A percentile compares a stretch with the other conserved stretches of the same genome.
Conservation (phyloP, 2,797 vertebrate genomes). For the Acanthopagrus latus region DNA sequence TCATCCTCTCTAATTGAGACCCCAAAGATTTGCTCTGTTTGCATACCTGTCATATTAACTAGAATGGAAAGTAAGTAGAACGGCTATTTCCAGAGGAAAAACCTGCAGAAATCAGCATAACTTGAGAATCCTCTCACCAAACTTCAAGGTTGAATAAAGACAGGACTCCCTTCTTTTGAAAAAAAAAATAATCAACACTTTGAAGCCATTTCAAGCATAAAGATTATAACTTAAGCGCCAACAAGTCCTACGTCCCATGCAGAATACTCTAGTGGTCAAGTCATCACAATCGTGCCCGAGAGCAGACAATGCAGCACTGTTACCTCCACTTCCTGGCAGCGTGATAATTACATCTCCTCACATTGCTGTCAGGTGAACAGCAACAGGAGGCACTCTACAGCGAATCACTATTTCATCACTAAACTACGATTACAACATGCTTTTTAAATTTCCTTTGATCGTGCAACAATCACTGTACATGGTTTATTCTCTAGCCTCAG, state of each 20-base stretch:
- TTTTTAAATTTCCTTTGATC: constrained; percentile 30
- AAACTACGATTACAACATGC: constrained; percentile 13
- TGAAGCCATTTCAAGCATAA: neutral
- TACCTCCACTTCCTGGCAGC: constrained; percentile 13
- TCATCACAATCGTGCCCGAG: neutral
- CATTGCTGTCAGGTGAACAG: constrained; percentile 30
- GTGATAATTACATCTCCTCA: constrained; percentile 42
- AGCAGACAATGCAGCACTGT: neutral
- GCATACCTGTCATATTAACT: constrained; percentile 41
- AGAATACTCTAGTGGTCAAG: constrained; percentile 21
- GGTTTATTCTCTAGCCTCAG: neutral
- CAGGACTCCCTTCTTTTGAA: neutral
- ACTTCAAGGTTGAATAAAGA: neutral
- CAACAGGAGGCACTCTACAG: neutral
- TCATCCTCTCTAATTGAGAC: constrained; percentile 44
- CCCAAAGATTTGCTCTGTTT: constrained; percentile 51
- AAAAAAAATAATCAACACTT: neutral
- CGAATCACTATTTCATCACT: constrained; percentile 22
- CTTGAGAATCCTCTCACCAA: neutral
- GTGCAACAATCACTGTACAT: neutral
- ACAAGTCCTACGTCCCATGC: neutral
- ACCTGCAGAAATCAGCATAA: constrained; percentile 45
- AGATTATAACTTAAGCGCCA: neutral
- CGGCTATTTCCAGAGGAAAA: constrained; percentile 2
- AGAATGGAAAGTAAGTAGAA: neutral